phyloP scores from a whole-genome alignment of 2,113 vertebrate genomes.

The Bungarus multicinctus region DNA sequence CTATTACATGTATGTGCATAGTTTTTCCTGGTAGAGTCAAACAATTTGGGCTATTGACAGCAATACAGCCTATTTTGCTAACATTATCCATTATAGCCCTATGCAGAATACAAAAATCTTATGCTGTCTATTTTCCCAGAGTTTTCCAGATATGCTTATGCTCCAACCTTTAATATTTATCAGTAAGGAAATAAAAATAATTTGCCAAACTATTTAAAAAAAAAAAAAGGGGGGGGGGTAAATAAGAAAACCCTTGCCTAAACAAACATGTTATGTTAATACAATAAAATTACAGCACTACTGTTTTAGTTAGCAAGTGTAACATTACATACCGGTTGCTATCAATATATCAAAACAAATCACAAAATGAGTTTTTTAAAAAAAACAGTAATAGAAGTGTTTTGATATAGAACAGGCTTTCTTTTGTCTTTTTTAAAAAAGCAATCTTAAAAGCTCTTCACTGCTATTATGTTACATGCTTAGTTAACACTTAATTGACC shows the following conservation, averaged over 20 bases:
- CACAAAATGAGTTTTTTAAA: background rate
- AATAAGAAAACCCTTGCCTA: background rate
- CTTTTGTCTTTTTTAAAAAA: slow-evolving; percentile 11
- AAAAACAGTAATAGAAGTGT: background rate
- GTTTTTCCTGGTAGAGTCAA: background rate
- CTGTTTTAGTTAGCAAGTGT: background rate
- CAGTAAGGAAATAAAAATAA: background rate
- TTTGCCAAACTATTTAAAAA: background rate
- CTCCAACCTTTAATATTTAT: background rate
- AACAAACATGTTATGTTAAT: background rate
- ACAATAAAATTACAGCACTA: background rate
- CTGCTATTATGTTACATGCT: slow-evolving; percentile 40
- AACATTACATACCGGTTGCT: background rate
- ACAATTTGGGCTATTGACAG: background rate
- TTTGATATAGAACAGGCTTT: background rate
- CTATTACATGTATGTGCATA: background rate
- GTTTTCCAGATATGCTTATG: background rate
- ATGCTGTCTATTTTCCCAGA: background rate
- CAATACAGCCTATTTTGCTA: background rate
- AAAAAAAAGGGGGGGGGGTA: background rate
- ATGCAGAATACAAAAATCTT: background rate
- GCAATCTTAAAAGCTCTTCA: background rate
- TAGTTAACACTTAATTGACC: slow-evolving; percentile 57
- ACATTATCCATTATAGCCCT: background rate
- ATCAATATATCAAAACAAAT: background rate